phyloP scores from a whole-genome alignment of 1,140 invertebrate genomes.

The Papilio aristodemus region DNA sequence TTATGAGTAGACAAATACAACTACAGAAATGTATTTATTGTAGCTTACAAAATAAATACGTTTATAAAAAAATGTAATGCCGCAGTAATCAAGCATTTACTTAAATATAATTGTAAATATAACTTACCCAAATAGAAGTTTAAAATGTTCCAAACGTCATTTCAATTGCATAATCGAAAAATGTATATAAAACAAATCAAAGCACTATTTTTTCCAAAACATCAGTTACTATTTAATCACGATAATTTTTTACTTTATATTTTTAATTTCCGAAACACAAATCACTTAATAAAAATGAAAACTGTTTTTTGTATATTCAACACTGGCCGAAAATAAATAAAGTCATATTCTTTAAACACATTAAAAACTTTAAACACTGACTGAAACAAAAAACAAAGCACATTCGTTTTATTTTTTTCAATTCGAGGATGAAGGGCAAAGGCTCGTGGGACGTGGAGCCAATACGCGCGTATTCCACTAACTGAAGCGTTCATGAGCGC shows the following conservation, averaged over 20 bases:
- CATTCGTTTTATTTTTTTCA: slow-evolving; percentile 6
- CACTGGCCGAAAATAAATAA: background rate
- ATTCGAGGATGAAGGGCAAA: background rate
- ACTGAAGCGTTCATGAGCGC: background rate
- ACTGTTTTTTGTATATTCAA: background rate
- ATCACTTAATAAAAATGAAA: background rate
- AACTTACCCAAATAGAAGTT: background rate
- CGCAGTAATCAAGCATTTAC: too few relatives aligned
- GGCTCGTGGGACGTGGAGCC: background rate
- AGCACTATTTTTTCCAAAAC: background rate
- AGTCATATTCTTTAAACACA: background rate
- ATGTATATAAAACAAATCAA: background rate
- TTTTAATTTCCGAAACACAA: background rate
- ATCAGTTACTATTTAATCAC: background rate
- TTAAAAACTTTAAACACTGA: slow-evolving; percentile 15
- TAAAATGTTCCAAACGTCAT: slow-evolving; percentile 18
- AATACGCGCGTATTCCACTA: background rate
- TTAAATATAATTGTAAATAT: too few relatives aligned
- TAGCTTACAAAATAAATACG: too few relatives aligned
- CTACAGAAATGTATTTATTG: too few relatives aligned
- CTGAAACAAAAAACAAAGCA: background rate
- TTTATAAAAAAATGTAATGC: too few relatives aligned
- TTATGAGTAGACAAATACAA: too few relatives aligned
- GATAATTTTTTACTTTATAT: background rate
- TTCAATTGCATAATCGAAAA: slow-evolving; percentile 5